Evolutionary conservation across 2,888 invertebrate species (phyloP).

Genomic region (Plebejus melissa): DNA sequence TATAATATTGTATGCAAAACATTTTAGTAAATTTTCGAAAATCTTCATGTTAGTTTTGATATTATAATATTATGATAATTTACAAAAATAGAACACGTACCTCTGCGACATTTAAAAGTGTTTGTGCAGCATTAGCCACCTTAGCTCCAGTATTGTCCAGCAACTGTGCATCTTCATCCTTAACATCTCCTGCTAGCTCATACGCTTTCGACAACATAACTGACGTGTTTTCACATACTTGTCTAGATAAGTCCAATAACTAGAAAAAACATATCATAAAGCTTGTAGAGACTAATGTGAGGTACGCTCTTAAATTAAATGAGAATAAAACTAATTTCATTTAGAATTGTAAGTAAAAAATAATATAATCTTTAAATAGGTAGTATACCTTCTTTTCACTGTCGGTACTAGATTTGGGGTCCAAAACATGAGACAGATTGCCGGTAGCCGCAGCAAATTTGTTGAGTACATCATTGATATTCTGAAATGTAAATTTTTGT

Average conservation of each 20-base stretch:
- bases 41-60: no score
- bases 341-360: not conserved
- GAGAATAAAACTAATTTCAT: not conserved
- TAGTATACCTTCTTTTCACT: slow-evolving; percentile 24
- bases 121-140: slow-evolving; percentile 41
- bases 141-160: slow-evolving; percentile 38
- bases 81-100: slow-evolving; percentile 34
- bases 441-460: slow-evolving; percentile 33
- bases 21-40: no score
- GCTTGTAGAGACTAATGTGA: not conserved
- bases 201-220: slow-evolving; percentile 40
- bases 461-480: slow-evolving; percentile 36
- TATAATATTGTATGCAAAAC: not conserved
- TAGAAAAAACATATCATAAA: slow-evolving; percentile 25
- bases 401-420: not conserved
- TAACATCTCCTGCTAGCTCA: slow-evolving; percentile 37
- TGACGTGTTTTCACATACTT: slow-evolving; percentile 37
- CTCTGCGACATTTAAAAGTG: slow-evolving; percentile 43
- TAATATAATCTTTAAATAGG: not conserved
- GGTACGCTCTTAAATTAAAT: not conserved
- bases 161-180: slow-evolving; percentile 33
- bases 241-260: slow-evolving; percentile 38
- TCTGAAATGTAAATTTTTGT: slow-evolving; percentile 32
- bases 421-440: slow-evolving; percentile 2
- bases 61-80: no score